These are phyloP conservation scores for Tragelaphus strepsiceros DNA, from an alignment of 2,113 vertebrate species.

Conservation along the genomic window DNA sequence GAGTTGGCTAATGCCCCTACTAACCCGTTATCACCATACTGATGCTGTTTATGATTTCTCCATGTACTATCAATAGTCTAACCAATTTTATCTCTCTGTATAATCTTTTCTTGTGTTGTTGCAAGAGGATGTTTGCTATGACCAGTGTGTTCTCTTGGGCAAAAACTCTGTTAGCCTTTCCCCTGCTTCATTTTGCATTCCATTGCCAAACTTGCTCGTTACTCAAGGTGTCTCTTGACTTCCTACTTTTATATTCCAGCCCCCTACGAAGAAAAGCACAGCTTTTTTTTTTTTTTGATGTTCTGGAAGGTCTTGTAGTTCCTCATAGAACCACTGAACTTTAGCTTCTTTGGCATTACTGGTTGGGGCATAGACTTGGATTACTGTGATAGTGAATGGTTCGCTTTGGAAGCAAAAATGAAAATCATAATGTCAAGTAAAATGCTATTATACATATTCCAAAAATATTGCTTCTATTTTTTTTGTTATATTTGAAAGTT, in stretches of 20 bases:
- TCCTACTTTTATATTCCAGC: not conserved
- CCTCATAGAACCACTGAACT: not conserved
- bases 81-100: not conserved
- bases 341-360: not conserved
- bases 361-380: not conserved
- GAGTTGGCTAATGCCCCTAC: no score
- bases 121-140: not conserved
- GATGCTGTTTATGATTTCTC: not conserved
- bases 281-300: not conserved
- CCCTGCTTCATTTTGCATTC: not conserved
- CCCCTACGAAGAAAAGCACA: not conserved
- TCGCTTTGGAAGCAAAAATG: not conserved
- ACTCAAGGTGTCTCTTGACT: not conserved
- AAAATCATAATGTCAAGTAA: not conserved
- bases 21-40: no score
- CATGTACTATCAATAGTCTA: not conserved
- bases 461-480: not conserved
- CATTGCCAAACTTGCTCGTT: not conserved
- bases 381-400: not conserved
- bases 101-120: not conserved
- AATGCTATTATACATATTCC: not conserved
- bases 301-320: not conserved
- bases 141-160: not conserved
- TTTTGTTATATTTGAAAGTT: not conserved
- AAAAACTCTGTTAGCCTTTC: not conserved